A percentile compares a stretch with the other conserved stretches of the same genome.
phyloP scores from a whole-genome alignment of 2,888 invertebrate genomes.

The Archips crataeganus region DNA sequence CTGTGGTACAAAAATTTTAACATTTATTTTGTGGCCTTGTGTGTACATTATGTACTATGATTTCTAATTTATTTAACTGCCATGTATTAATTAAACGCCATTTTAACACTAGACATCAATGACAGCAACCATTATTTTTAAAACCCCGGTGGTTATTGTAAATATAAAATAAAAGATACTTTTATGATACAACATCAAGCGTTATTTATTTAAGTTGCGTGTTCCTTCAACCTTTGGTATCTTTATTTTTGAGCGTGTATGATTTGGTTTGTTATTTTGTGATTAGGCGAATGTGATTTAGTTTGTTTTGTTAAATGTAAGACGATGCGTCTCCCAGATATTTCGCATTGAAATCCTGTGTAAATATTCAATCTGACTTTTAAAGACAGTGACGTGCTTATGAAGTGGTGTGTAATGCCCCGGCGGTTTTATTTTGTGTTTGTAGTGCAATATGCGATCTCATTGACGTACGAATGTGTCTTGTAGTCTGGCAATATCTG shows the following conservation, averaged over 20 bases:
- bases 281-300: slow-evolving; percentile 20
- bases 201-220: slow-evolving; percentile 49
- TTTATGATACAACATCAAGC: slow-evolving; percentile 45
- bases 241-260: slow-evolving; percentile 46
- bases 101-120: slow-evolving; percentile 34
- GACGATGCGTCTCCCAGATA: slow-evolving; percentile 17
- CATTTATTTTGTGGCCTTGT: slow-evolving; percentile 16
- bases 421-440: slow-evolving; percentile 30
- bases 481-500: slow-evolving; percentile 52
- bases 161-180: slow-evolving; percentile 44
- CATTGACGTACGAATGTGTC: slow-evolving; percentile 50
- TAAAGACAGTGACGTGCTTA: slow-evolving; percentile 44
- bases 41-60: slow-evolving; percentile 24
- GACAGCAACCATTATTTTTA: slow-evolving; percentile 23
- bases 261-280: slow-evolving; percentile 19
- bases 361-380: slow-evolving; percentile 61
- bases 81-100: slow-evolving; percentile 49
- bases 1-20: slow-evolving; percentile 28
- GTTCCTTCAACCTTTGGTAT: slow-evolving; percentile 50
- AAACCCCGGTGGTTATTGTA: slow-evolving; percentile 46
- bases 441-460: slow-evolving; percentile 70
- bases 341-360: slow-evolving; percentile 51
- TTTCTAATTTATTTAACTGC: slow-evolving; percentile 49
- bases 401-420: slow-evolving; percentile 50
- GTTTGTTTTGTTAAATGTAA: slow-evolving; percentile 23